phyloP scores from a whole-genome alignment of 2,113 vertebrate species.

The Oreochromis tanganicae region DNA sequence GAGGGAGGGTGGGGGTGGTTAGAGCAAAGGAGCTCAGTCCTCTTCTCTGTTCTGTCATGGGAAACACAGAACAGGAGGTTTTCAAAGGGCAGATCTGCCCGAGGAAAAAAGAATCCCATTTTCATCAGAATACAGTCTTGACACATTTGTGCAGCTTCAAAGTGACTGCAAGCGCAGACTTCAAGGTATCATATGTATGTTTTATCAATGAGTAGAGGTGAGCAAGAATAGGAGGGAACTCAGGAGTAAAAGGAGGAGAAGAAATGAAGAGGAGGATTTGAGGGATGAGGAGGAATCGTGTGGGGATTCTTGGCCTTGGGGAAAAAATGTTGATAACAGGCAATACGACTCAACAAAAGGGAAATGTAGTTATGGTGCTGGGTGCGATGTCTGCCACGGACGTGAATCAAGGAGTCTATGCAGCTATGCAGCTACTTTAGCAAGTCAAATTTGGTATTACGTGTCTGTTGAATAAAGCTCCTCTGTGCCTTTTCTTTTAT shows the following conservation, averaged over 20 bases:
- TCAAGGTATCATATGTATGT: conserved; percentile 50
- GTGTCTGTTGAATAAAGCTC: background rate
- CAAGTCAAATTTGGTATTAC: background rate
- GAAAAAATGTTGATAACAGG: background rate
- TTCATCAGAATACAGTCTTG: conserved; percentile 57
- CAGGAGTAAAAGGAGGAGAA: background rate
- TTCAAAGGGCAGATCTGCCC: conserved; percentile 46
- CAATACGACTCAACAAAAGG: background rate
- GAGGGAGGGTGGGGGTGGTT: background rate
- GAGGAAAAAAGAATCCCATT: conserved; percentile 23
- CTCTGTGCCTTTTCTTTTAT: background rate
- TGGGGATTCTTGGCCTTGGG: background rate
- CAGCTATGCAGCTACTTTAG: background rate
- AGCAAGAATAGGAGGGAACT: conserved; percentile 7
- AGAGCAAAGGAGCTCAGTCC: background rate
- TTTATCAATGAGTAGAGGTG: conserved; percentile 28
- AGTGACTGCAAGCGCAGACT: conserved; percentile 25
- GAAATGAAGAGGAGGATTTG: background rate
- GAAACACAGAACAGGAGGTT: conserved; percentile 27
- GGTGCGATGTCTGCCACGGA: background rate
- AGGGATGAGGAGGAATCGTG: background rate
- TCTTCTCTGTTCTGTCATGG: conserved; percentile 13
- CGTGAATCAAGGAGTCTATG: background rate
- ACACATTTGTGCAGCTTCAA: conserved; percentile 49
- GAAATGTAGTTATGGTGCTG: background rate